Evolutionary conservation across 2,888 invertebrate species (phyloP).

Genomic region (Notodonta dromedarius): DNA sequence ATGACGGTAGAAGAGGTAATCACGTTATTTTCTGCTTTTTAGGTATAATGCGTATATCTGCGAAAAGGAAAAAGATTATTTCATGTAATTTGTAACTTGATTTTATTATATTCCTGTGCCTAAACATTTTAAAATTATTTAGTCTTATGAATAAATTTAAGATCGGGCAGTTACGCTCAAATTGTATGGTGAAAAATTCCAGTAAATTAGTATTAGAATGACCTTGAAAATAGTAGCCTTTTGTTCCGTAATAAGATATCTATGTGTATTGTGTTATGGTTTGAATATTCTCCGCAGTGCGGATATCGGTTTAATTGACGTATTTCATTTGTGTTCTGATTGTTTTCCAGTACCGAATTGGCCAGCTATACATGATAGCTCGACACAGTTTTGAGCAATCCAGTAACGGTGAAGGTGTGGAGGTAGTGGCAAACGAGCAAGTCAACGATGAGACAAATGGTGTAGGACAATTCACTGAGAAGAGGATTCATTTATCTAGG

Average conservation of each 20-base stretch:
- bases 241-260: too few relatives aligned
- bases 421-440: slow-evolving; percentile 93
- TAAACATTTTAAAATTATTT: neutral
- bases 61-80: too few relatives aligned
- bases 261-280: neutral
- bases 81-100: too few relatives aligned
- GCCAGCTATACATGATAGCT: slow-evolving; percentile 97
- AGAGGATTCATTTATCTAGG: slow-evolving; percentile 95
- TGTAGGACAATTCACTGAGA: slow-evolving; percentile 94
- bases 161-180: accelerated
- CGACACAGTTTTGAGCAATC: slow-evolving; percentile 96
- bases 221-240: neutral
- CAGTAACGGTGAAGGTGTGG: slow-evolving; percentile 95
- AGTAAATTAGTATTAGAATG: neutral
- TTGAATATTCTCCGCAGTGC: neutral
- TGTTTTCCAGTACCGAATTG: slow-evolving; percentile 91
- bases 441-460: slow-evolving; percentile 92
- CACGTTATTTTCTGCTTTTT: slow-evolving; percentile 1
- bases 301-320: neutral
- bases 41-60: neutral
- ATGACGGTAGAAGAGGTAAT: slow-evolving; percentile 95
- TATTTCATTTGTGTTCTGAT: neutral
- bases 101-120: neutral
- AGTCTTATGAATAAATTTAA: neutral
- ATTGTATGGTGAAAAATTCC: neutral